These are phyloP conservation scores for Neolamprologus brichardi DNA, from an alignment of 2,113 vertebrate species.

Conservation along the genomic window DNA sequence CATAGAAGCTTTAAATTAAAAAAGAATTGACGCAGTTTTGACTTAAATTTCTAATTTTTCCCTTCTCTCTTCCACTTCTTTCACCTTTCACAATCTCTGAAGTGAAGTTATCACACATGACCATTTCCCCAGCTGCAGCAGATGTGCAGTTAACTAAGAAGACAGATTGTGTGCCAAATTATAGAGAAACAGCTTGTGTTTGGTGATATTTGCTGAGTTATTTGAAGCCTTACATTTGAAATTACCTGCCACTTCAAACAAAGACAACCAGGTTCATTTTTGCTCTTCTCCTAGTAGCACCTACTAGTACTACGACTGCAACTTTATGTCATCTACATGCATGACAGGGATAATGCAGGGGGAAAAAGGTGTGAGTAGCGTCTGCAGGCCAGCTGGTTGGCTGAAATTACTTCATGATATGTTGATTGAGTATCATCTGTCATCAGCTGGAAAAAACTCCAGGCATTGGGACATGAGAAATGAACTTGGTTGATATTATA, in stretches of 20 bases:
- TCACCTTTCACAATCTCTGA: neutral
- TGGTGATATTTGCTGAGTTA: neutral
- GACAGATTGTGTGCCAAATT: neutral
- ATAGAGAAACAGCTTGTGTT: neutral
- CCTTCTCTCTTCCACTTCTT: neutral
- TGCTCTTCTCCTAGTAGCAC: neutral
- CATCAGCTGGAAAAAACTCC: neutral
- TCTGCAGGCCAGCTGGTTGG: neutral
- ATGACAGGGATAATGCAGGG: neutral
- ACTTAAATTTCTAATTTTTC: neutral
- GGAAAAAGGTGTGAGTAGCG: rapidly evolving
- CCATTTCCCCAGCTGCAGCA: neutral
- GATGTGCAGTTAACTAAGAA: neutral
- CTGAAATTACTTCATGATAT: neutral
- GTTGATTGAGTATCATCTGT: neutral
- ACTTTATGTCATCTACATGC: neutral
- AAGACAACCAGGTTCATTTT: neutral
- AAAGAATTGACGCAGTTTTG: neutral
- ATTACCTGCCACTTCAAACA: neutral
- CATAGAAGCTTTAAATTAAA: neutral
- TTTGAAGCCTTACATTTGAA: neutral
- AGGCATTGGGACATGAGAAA: neutral
- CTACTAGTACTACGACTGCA: neutral
- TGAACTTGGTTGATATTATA: neutral
- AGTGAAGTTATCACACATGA: neutral